Evolutionary conservation across 2,797 vertebrate genomes (phyloP), one percentile per base, ranked within the genome.

Genomic region (Eleutherodactylus coqui): DNA sequence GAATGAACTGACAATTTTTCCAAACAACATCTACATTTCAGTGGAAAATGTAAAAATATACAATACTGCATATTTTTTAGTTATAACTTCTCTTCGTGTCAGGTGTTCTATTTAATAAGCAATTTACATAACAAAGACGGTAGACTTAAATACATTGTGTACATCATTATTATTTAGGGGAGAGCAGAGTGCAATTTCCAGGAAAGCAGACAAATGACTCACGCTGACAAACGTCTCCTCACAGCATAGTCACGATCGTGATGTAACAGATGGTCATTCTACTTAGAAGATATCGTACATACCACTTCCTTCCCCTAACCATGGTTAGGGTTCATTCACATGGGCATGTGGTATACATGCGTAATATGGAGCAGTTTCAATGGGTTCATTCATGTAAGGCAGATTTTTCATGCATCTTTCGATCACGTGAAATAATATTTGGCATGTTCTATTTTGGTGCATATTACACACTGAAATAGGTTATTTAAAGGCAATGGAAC

Each of bases 301-400:
- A n/a, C 7, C 29, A 84, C 43, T 67, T 77, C 73, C 58, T 76
- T 84, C 72, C 82, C 34, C 47, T 34, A 32, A 43, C 14, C 5
- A 19, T 32, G 14, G 27, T 75, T 49, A 41, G 24, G n/a, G n/a
- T n/a, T n/a, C n/a, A n/a, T n/a, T n/a, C n/a, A n/a, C n/a, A n/a
- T n/a, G n/a, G n/a, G n/a, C n/a, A n/a, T n/a, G n/a, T n/a, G n/a
- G n/a, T n/a, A n/a, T n/a, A n/a, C n/a, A n/a, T n/a, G n/a, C n/a
- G n/a, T n/a, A n/a, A n/a, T n/a, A n/a, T n/a, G n/a, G n/a, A n/a
- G n/a, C n/a, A n/a, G n/a, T n/a, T n/a, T n/a, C n/a, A n/a, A n/a
- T n/a, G n/a, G n/a, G n/a, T n/a, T n/a, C n/a, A n/a, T n/a, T n/a
- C n/a, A n/a, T n/a, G n/a, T n/a, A n/a, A n/a, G n/a, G n/a, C n/a